Percentiles rank a stretch among this genome's conserved stretches.
Evolutionary conservation across 2,113 vertebrate genomes (phyloP).

Genomic region (Cebidichthys violaceus): DNA sequence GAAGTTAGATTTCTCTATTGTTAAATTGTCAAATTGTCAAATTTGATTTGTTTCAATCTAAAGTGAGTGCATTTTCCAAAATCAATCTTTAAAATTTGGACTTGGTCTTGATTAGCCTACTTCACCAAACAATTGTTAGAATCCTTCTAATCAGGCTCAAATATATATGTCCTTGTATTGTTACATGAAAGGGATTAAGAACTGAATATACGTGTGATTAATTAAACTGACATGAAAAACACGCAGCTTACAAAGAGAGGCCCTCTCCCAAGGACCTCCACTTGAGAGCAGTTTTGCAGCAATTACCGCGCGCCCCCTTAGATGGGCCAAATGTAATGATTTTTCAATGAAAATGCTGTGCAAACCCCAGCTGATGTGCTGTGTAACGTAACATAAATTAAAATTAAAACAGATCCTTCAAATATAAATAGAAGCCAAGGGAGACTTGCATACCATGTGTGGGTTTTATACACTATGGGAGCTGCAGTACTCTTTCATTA

Average conservation of each 20-base stretch:
- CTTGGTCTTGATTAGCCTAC: neutral
- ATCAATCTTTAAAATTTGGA: constrained; percentile 14
- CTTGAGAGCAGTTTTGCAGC: constrained; percentile 70
- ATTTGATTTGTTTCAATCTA: constrained; percentile 22
- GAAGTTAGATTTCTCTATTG: constrained; percentile 1
- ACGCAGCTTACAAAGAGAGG: constrained; percentile 58
- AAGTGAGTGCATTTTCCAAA: constrained; percentile 7
- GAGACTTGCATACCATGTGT: constrained; percentile 41
- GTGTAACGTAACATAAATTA: constrained; percentile 70
- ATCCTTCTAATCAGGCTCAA: constrained; percentile 3
- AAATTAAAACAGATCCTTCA: constrained; percentile 64
- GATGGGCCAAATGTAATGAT: constrained; percentile 77
- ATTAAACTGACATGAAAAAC: constrained; percentile 77
- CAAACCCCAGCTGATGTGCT: constrained; percentile 71
- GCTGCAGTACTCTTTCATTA: constrained; percentile 5
- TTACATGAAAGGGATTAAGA: constrained; percentile 38
- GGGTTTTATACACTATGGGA: constrained; percentile 49
- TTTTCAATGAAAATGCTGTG: constrained; percentile 74
- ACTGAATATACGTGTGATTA: constrained; percentile 67
- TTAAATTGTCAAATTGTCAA: neutral
- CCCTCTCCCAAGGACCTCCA: constrained; percentile 67
- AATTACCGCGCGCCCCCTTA: constrained; percentile 68
- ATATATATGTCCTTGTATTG: constrained; percentile 12
- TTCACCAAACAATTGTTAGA: constrained; percentile 16
- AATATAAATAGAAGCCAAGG: constrained; percentile 66